Evolutionary conservation across 1,140 invertebrate species (phyloP).

Genomic region (Phymorhynchus buccinoides): DNA sequence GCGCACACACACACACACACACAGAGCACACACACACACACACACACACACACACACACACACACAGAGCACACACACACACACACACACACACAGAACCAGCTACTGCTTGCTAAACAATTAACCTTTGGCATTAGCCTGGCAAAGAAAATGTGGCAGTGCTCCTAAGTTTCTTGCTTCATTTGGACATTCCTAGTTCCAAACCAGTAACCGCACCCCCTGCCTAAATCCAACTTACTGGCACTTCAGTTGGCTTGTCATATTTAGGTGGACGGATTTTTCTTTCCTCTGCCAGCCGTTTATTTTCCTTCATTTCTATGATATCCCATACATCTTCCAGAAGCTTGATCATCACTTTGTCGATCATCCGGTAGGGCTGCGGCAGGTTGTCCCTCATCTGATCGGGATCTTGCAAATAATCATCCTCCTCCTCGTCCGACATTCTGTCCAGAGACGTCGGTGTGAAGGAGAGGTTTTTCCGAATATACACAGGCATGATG

Average conservation of each 20-base stretch:
- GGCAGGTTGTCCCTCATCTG: slow-evolving; percentile 64
- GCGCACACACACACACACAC: background rate
- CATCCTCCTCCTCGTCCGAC: slow-evolving; percentile 66
- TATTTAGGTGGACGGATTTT: slow-evolving; percentile 62
- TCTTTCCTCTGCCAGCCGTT: slow-evolving; percentile 53
- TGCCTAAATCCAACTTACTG: slow-evolving; percentile 24
- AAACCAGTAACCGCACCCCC: too few species aligned
- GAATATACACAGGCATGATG: slow-evolving; percentile 67
- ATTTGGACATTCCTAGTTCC: too few species aligned
- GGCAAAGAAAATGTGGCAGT: too few species aligned
- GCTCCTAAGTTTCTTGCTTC: too few species aligned
- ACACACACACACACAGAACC: background rate
- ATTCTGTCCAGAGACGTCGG: slow-evolving; percentile 64
- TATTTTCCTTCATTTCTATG: slow-evolving; percentile 59
- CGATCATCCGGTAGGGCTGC: slow-evolving; percentile 70
- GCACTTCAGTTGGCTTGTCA: slow-evolving; percentile 44
- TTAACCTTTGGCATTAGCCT: too few species aligned
- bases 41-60: background rate
- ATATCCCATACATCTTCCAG: slow-evolving; percentile 66
- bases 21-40: background rate
- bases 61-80: background rate
- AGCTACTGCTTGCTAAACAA: background rate
- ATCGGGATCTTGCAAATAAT: slow-evolving; percentile 69
- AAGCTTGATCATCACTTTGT: slow-evolving; percentile 63
- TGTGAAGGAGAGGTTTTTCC: slow-evolving; percentile 65